Conservation (phyloP, 1,140 invertebrate genomes). For the Trichogramma pretiosum region DNA sequence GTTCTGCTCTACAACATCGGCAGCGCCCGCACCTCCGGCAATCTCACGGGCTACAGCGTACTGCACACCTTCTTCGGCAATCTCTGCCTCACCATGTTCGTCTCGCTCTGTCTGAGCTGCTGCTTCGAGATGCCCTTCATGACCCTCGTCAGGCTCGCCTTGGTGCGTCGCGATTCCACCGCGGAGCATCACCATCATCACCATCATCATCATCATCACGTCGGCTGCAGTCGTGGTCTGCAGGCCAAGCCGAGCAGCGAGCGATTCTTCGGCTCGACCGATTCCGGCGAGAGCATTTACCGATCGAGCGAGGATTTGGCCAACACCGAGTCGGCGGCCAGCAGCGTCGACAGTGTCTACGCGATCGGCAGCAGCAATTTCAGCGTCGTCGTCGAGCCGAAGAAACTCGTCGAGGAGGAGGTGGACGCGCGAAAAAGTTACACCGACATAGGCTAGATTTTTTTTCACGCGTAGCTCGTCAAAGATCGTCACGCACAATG, state of each 20-base stretch:
- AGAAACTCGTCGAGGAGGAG: not conserved
- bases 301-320: not conserved
- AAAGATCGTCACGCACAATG: too few species aligned
- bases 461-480: too few species aligned
- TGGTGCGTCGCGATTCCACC: not conserved
- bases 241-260: not conserved
- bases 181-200: too few species aligned
- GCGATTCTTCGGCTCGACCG: slow-evolving; percentile 13
- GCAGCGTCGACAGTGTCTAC: slow-evolving; percentile 5
- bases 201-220: too few species aligned
- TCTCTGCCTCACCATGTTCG: slow-evolving; percentile 25
- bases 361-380: not conserved
- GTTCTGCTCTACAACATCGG: slow-evolving; percentile 25
- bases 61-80: slow-evolving; percentile 26
- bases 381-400: not conserved
- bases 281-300: slow-evolving; percentile 14
- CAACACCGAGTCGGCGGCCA: not conserved
- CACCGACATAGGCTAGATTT: too few species aligned
- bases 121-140: slow-evolving; percentile 41
- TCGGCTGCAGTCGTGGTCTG: too few species aligned
- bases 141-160: not conserved
- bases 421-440: not conserved
- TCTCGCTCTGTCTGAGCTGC: slow-evolving; percentile 30
- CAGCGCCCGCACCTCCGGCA: slow-evolving; percentile 20
- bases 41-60: slow-evolving; percentile 21